A percentile compares a stretch with the other conserved stretches of the same genome.
These are phyloP conservation scores for Meghimatium bilineatum DNA, from an alignment of 2,888 invertebrate species.

Conservation along the genomic window DNA sequence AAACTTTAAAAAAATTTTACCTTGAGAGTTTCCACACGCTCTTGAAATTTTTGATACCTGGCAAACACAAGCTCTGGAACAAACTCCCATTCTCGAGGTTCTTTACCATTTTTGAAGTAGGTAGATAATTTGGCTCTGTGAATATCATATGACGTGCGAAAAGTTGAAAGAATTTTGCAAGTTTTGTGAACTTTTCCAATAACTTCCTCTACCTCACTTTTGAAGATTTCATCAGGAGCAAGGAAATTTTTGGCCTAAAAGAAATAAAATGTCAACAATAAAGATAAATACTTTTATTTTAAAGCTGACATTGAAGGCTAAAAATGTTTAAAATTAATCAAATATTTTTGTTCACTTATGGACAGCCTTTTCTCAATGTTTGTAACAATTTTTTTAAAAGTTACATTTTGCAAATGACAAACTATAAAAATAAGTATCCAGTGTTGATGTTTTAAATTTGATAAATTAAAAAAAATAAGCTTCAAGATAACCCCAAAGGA, in stretches of 20 bases:
- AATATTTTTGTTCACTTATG: too few relatives aligned
- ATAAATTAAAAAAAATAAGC: too few relatives aligned
- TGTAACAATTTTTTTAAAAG: too few relatives aligned
- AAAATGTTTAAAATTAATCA: too few relatives aligned
- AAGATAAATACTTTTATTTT: not conserved
- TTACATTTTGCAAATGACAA: too few relatives aligned
- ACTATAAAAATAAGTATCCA: too few relatives aligned
- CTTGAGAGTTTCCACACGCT: slow-evolving; percentile 74
- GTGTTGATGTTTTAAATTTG: too few relatives aligned
- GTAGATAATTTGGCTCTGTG: slow-evolving; percentile 74
- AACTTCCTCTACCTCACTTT: slow-evolving; percentile 95
- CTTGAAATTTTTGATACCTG: slow-evolving; percentile 75
- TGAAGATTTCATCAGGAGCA: slow-evolving; percentile 93
- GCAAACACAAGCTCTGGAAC: slow-evolving; percentile 77
- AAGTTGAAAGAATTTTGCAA: slow-evolving; percentile 68
- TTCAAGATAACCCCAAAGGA: too few relatives aligned
- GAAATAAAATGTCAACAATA: slow-evolving; percentile 44
- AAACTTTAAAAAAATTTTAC: slow-evolving; percentile 54
- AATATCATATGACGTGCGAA: slow-evolving; percentile 74
- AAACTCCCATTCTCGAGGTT: slow-evolving; percentile 76
- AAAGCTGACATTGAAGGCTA: not conserved
- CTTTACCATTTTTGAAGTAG: slow-evolving; percentile 74
- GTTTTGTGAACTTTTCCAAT: slow-evolving; percentile 84
- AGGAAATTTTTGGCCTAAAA: slow-evolving; percentile 89
- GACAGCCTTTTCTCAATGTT: too few relatives aligned